Evolutionary conservation across 2,888 invertebrate genomes (phyloP).

Genomic region (Mimumesa dahlbomi): DNA sequence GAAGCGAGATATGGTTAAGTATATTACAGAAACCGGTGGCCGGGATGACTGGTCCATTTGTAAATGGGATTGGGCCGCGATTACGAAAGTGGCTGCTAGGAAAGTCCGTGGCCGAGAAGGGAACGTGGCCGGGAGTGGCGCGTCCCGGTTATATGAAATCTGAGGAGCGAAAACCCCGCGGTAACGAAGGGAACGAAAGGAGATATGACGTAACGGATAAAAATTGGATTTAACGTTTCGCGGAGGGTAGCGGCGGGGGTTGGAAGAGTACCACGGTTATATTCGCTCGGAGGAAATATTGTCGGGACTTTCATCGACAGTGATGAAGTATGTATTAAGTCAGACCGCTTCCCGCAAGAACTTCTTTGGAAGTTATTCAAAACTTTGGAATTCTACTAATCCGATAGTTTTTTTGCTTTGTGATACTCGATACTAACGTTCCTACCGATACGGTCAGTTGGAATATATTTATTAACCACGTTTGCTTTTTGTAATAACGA

Average conservation of each 20-base stretch:
- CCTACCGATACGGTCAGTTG: neutral
- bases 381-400: conserved; percentile 5
- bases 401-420: neutral
- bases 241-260: no score
- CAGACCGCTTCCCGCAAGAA: conserved; percentile 4
- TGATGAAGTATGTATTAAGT: conserved; percentile 41
- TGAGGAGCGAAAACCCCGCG: neutral
- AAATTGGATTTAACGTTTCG: conserved; percentile 40
- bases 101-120: no score
- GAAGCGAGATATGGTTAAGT: conserved; percentile 50
- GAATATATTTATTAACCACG: conserved; percentile 37
- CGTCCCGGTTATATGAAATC: conserved; percentile 7
- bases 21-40: conserved; percentile 61
- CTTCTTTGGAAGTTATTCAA: conserved; percentile 2
- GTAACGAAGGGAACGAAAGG: conserved; percentile 17
- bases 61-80: conserved; percentile 58
- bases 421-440: neutral
- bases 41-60: conserved; percentile 56
- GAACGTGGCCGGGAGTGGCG: conserved; percentile 2
- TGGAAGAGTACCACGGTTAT: no score
- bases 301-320: conserved; percentile 24
- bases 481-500: no score
- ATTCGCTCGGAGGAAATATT: conserved; percentile 22
- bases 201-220: conserved; percentile 19
- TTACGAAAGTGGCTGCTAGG: conserved; percentile 19